Evolutionary conservation across 2,888 invertebrate genomes (phyloP).

Genomic region (Eilema sororculum): DNA sequence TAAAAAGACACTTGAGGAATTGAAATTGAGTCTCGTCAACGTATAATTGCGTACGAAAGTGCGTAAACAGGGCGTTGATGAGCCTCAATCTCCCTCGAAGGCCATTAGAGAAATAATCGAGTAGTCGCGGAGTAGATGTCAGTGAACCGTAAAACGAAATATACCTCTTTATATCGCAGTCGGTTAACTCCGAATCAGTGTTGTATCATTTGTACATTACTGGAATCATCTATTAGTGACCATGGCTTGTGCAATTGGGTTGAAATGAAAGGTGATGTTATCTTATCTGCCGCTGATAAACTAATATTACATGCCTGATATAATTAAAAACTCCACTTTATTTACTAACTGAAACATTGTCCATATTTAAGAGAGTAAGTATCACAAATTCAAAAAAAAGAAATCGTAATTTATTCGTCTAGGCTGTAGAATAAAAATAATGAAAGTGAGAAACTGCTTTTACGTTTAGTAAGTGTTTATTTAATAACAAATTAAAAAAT

Average conservation of each 20-base stretch:
- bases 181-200: neutral
- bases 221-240: neutral
- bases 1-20: neutral
- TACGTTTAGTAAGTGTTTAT: neutral
- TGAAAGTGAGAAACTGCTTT: conserved; percentile 1
- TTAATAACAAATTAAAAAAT: neutral
- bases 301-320: conserved; percentile 1
- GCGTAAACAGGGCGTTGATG: neutral
- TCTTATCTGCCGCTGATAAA: conserved; percentile 11
- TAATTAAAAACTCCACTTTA: neutral
- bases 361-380: neutral
- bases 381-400: neutral
- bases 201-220: neutral
- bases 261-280: conserved; percentile 3
- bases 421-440: conserved; percentile 14
- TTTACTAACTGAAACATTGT: conserved; percentile 3
- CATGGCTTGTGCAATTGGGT: neutral
- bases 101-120: neutral
- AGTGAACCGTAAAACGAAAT: neutral
- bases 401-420: conserved; percentile 9
- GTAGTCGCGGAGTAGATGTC: neutral
- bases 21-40: neutral
- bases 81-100: neutral
- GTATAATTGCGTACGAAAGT: neutral
- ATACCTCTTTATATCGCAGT: neutral